phyloP scores from a whole-genome alignment of 2,888 invertebrate genomes.

The Brachypalpus laphriformis region DNA sequence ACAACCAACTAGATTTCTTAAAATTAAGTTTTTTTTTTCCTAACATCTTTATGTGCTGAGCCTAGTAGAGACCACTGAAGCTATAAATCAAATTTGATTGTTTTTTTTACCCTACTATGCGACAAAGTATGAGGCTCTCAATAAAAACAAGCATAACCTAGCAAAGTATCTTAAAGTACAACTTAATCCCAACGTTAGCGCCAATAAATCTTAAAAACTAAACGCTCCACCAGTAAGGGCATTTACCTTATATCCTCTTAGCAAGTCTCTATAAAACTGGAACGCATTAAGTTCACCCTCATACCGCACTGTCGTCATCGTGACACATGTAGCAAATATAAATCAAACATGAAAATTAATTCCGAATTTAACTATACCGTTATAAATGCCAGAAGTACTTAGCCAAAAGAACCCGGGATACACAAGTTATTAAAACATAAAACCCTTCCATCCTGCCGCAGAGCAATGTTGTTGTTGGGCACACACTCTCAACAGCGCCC shows the following conservation, averaged over 20 bases:
- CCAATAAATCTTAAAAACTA: neutral
- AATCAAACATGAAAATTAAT: constrained; percentile 67
- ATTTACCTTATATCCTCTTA: neutral
- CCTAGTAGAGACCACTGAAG: too few species aligned
- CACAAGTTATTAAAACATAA: constrained; percentile 63
- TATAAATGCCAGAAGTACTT: constrained; percentile 61
- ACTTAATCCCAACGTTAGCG: neutral
- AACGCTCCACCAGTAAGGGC: neutral
- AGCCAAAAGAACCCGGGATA: constrained; percentile 39
- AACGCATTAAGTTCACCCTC: neutral
- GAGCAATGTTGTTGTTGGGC: neutral
- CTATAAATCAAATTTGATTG: too few species aligned
- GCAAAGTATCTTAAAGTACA: neutral
- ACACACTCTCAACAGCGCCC: neutral
- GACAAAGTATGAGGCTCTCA: too few species aligned
- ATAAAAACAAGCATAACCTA: too few species aligned
- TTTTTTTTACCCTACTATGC: too few species aligned
- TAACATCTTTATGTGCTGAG: too few species aligned
- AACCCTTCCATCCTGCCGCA: constrained; percentile 30
- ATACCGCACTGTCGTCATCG: neutral
- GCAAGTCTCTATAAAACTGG: neutral
- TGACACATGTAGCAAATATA: constrained; percentile 57
- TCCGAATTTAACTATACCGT: constrained; percentile 45
- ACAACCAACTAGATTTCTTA: too few species aligned
- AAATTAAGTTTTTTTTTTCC: too few species aligned